Conservation (phyloP, 1,140 invertebrate genomes). For the Cydia amplana region DNA sequence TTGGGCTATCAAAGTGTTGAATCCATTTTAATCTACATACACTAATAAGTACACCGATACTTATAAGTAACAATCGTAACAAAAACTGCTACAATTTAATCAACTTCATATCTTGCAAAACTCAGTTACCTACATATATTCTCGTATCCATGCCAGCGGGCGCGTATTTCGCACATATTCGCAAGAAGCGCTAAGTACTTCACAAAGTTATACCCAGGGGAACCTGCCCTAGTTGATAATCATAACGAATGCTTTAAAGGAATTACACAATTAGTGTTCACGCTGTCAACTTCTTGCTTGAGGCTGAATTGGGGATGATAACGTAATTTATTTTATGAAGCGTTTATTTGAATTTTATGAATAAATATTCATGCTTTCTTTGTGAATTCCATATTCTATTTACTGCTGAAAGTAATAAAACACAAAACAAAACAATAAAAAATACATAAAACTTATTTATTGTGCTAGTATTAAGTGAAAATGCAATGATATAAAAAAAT, state of each 20-base stretch:
- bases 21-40: too few species aligned
- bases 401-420: too few species aligned
- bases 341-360: background rate
- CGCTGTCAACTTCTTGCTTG: constrained; percentile 37
- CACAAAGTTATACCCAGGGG: constrained; percentile 47
- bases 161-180: constrained; percentile 40
- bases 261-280: constrained; percentile 56
- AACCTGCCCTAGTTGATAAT: constrained; percentile 53
- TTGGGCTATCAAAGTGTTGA: too few species aligned
- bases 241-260: constrained; percentile 58
- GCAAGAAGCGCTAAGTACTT: constrained; percentile 51
- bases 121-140: background rate
- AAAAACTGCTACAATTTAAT: background rate
- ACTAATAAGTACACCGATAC: too few species aligned
- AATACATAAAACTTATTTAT: too few species aligned
- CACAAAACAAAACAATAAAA: too few species aligned
- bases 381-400: background rate
- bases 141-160: background rate
- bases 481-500: too few species aligned
- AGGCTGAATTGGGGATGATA: constrained; percentile 2
- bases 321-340: constrained; percentile 5
- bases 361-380: background rate
- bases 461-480: too few species aligned
- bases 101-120: constrained; percentile 1
- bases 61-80: too few species aligned